Base-by-base conservation (phyloP, 2,888 invertebrate species). In the Alloplasta piceator region DNA sequence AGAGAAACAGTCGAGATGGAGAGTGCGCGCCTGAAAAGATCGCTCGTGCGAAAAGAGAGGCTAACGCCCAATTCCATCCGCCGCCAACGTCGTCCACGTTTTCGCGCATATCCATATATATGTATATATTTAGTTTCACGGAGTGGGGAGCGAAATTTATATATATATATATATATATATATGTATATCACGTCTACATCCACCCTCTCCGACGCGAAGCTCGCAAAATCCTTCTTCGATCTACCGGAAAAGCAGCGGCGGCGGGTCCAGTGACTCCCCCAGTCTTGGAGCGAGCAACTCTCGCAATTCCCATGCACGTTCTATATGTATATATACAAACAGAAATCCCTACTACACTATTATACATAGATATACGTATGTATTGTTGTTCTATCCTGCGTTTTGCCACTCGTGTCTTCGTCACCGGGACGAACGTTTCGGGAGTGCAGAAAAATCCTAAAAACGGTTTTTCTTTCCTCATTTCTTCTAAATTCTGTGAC, bases 11-110 rank as follows among this genome's bases (percentile, higher is more conserved):
- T 63, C 80, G 82, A 61, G 55, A 77, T 46, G 75, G 82, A 71
- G 83, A 79, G 82, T 85, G 82, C 85, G 85, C 85, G 76, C 48
- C 26, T 56, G 83, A 78, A 78, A 26, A 81, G 66, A 81, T 85
- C 74, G 76, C 83, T 83, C 83, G 82, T 79, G 82, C 84, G 85
- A 83, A 86, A 26, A 26, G 26, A 85, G 86, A 82, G 86, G 88
- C 89, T 87, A 85, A 88, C 89, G 89, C 89, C 89, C 89, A 89
- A 84, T 86, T 86, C 85, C 86, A 84, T 55, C 74, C 64, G 64
- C 26, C 26, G 61, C 70, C 56, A 76, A 48, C 66, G 63, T 64
- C 26, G 26, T 26, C 26, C 26, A 26, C 26, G 26, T 26, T 26
- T 75, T 66, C 67, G 66, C 80, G 48, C 72, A 61, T 56, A 60